A percentile compares a stretch with the other conserved stretches of the same genome.
phyloP scores from a whole-genome alignment of 2,888 invertebrate genomes.

The Dorcus parallelipipedus region DNA sequence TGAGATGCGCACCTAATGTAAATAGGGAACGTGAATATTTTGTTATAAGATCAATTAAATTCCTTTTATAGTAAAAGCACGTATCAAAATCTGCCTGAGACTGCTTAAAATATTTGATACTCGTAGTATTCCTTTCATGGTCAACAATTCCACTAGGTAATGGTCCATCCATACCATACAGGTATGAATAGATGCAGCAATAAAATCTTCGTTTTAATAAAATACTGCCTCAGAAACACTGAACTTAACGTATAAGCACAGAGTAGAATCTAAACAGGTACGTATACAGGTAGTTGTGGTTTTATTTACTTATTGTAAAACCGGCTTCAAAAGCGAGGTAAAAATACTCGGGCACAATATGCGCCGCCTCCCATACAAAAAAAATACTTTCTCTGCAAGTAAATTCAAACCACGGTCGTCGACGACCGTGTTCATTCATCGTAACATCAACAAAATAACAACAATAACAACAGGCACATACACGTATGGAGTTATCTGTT shows the following conservation, averaged over 20 bases:
- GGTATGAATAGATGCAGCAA: too few species aligned
- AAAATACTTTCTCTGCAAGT: conserved; percentile 17
- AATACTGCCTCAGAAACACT: too few species aligned
- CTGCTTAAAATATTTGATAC: not conserved
- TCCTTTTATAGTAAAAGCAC: not conserved
- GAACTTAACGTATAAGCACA: too few species aligned
- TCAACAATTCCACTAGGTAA: too few species aligned
- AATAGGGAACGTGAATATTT: not conserved
- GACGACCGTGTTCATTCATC: conserved; percentile 4
- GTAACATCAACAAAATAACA: conserved; percentile 12
- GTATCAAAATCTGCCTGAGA: not conserved
- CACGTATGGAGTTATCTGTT: not conserved
- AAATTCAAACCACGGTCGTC: conserved; percentile 14
- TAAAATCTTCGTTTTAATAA: too few species aligned
- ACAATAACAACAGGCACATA: conserved; percentile 8
- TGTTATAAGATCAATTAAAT: conserved; percentile 1
- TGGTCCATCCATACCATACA: too few species aligned
- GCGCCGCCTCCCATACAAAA: conserved; percentile 7
- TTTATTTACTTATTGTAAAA: conserved; percentile 20
- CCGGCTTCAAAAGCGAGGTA: conserved; percentile 13
- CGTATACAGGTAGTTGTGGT: conserved; percentile 19
- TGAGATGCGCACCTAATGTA: not conserved
- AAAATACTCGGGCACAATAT: conserved; percentile 12
- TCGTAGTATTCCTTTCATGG: not conserved
- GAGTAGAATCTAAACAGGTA: conserved; percentile 11